These are phyloP conservation scores for Amblyopsis rosae DNA, from an alignment of 2,113 vertebrate genomes.

Conservation along the genomic window DNA sequence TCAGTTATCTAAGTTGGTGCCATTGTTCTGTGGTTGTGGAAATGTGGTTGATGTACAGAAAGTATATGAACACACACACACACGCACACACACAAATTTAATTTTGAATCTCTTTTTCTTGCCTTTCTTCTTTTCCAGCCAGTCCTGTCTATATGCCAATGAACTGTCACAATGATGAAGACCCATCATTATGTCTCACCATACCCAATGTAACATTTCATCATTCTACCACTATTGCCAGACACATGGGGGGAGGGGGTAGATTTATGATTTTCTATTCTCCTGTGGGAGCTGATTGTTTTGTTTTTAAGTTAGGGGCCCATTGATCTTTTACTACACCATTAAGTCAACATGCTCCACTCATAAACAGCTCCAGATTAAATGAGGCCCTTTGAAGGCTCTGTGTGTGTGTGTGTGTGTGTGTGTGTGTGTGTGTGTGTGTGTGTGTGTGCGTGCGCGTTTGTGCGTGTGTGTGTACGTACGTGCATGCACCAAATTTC, in stretches of 20 bases:
- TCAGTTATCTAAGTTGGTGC: conserved; percentile 41
- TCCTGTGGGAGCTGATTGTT: conserved; percentile 63
- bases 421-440: conserved; percentile 15
- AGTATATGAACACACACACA: neutral
- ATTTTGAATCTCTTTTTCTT: neutral
- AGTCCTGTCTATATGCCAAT: conserved; percentile 26
- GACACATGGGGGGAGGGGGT: conserved; percentile 15
- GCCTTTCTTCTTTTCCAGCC: conserved; percentile 16
- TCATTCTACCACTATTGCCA: conserved; percentile 31
- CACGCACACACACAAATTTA: conserved; percentile 6
- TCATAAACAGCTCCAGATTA: conserved; percentile 71
- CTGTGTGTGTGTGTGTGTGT: conserved; percentile 30
- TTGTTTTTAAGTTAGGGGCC: conserved; percentile 67
- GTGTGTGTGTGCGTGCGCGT: conserved; percentile 24
- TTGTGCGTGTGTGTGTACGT: conserved; percentile 21
- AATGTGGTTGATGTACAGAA: conserved; percentile 51
- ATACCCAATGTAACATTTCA: conserved; percentile 46
- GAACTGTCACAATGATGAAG: conserved; percentile 53
- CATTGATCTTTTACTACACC: conserved; percentile 75
- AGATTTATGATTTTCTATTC: conserved; percentile 60
- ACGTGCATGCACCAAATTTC: conserved; percentile 6
- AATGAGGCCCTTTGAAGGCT: conserved; percentile 69
- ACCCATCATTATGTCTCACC: conserved; percentile 52
- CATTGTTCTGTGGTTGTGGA: conserved; percentile 65
- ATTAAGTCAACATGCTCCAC: conserved; percentile 67